phyloP scores from a whole-genome alignment of 1,140 invertebrate genomes.

The Brachionus koreanus region DNA sequence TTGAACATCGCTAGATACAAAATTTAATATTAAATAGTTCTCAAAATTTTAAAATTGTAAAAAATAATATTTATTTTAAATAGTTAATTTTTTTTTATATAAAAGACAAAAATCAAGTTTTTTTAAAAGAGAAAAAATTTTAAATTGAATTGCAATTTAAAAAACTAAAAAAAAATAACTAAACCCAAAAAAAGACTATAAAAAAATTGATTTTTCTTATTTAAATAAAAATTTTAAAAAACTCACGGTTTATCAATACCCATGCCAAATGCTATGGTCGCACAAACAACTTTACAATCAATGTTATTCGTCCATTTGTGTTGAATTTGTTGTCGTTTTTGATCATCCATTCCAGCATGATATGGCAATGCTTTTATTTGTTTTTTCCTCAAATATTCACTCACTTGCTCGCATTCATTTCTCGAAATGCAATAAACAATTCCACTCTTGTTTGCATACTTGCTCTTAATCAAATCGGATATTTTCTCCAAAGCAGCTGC shows the following conservation, averaged over 20 bases:
- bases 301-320: constrained; percentile 73
- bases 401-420: constrained; percentile 78
- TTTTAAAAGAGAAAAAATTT: no score
- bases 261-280: constrained; percentile 96
- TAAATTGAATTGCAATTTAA: no score
- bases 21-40: no score
- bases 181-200: no score
- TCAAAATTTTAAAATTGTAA: no score
- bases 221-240: no score
- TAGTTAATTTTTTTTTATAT: no score
- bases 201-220: no score
- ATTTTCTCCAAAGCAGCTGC: constrained; percentile 68
- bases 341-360: constrained; percentile 80
- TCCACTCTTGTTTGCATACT: constrained; percentile 69
- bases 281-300: constrained; percentile 70
- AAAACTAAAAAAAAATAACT: no score
- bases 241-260: constrained; percentile 83
- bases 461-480: constrained; percentile 68
- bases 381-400: constrained; percentile 62
- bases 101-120: no score
- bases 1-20: constrained; percentile 58
- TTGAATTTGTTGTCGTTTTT: constrained; percentile 66
- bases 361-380: constrained; percentile 71
- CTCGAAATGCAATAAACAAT: constrained; percentile 93
- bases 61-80: no score